phyloP scores from a whole-genome alignment of 2,113 vertebrate species.

The Pterocles gutturalis region DNA sequence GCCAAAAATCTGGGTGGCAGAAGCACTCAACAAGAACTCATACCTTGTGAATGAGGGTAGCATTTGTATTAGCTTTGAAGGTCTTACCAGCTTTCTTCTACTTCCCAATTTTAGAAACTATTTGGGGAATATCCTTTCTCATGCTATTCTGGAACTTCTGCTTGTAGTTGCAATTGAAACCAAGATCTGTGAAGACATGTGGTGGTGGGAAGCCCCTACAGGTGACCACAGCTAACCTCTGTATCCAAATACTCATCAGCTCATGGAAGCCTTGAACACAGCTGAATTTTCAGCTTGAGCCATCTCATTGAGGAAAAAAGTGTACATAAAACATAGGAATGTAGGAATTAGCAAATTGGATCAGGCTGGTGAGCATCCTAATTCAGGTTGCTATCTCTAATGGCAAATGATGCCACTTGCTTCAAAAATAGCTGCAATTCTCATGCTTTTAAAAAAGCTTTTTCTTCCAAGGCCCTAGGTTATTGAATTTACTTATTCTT shows the following conservation, averaged over 20 bases:
- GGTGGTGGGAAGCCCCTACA: background rate
- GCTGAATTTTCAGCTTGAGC: background rate
- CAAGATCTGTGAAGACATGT: background rate
- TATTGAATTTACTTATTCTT: background rate
- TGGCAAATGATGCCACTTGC: background rate
- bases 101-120: slow-evolving; percentile 26
- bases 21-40: background rate
- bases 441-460: background rate
- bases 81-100: background rate
- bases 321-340: background rate
- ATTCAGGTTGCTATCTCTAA: background rate
- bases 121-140: background rate
- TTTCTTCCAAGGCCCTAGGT: background rate
- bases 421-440: background rate
- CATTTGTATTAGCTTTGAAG: background rate
- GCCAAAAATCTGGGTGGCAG: background rate
- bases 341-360: background rate
- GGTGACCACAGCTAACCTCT: background rate
- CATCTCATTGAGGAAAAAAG: background rate
- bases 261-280: background rate
- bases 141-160: slow-evolving; percentile 51
- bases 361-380: background rate
- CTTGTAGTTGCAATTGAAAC: slow-evolving; percentile 35
- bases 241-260: background rate
- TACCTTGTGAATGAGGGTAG: background rate